Percentiles rank a stretch among this genome's conserved stretches.
phyloP scores from a whole-genome alignment of 2,797 vertebrate species.

The Knipowitschia caucasica region DNA sequence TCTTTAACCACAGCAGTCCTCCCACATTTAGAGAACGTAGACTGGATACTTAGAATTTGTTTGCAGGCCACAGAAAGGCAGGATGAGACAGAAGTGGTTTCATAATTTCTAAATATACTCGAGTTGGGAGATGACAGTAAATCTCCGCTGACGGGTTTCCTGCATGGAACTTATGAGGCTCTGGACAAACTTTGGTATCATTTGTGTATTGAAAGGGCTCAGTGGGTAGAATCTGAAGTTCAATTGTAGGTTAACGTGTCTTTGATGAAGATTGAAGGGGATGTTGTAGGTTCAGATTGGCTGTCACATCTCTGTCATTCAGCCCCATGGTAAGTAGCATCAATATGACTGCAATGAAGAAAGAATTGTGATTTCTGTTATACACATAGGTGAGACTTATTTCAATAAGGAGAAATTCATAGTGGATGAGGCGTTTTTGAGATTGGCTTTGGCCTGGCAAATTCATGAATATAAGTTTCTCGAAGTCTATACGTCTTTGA shows the following conservation, averaged over 20 bases:
- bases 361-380: too few relatives aligned
- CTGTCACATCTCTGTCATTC: background rate
- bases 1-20: slow-evolving; percentile 20
- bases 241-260: too few relatives aligned
- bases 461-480: too few relatives aligned
- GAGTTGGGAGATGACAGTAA: slow-evolving; percentile 26
- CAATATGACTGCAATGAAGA: too few relatives aligned
- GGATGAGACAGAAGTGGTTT: slow-evolving; percentile 13
- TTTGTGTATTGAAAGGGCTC: background rate
- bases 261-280: too few relatives aligned
- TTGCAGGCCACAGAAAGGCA: slow-evolving; percentile 58
- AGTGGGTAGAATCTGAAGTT: background rate
- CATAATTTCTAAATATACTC: slow-evolving; percentile 48
- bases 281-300: background rate
- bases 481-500: too few relatives aligned
- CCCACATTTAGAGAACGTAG: slow-evolving; percentile 41
- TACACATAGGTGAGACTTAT: too few relatives aligned
- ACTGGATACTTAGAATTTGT: slow-evolving; percentile 39
- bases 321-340: background rate
- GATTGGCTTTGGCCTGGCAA: too few relatives aligned
- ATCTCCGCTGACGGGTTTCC: slow-evolving; percentile 9
- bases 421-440: too few relatives aligned
- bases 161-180: slow-evolving; percentile 9
- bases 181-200: background rate
- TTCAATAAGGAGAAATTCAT: too few relatives aligned